These are phyloP conservation scores for Lithophane ornitopus DNA, from an alignment of 2,888 invertebrate species.

Conservation along the genomic window DNA sequence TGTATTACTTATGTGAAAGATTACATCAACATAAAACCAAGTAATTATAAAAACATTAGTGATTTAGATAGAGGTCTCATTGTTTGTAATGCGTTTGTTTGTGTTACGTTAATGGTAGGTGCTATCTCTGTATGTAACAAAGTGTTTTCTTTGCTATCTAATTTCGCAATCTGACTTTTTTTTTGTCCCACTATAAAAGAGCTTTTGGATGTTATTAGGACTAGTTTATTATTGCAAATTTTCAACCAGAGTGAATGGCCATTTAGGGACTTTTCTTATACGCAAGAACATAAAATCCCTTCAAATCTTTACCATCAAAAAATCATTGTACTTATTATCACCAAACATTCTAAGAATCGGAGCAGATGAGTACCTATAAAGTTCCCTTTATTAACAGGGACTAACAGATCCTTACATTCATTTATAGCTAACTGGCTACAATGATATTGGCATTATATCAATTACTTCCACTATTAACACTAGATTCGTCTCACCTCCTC, in stretches of 20 bases:
- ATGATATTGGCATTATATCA: too few species aligned
- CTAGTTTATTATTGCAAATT: not conserved
- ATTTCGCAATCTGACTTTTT: not conserved
- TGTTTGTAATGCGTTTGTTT: constrained; percentile 46
- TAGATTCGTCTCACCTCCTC: constrained; percentile 78
- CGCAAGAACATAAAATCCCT: not conserved
- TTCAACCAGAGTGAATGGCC: not conserved
- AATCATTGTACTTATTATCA: not conserved
- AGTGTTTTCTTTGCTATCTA: constrained; percentile 33
- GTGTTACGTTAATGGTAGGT: constrained; percentile 22
- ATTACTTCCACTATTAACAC: not conserved
- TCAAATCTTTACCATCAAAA: not conserved
- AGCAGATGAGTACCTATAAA: not conserved
- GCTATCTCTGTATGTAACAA: constrained; percentile 13
- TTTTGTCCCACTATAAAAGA: not conserved
- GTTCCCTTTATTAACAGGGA: not conserved
- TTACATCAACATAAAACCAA: constrained; percentile 24
- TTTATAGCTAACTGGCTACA: not conserved
- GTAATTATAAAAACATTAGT: constrained; percentile 45
- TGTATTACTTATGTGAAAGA: constrained; percentile 33
- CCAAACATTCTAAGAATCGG: not conserved
- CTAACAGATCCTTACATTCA: not conserved
- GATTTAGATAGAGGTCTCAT: constrained; percentile 34
- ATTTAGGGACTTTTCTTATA: not conserved
- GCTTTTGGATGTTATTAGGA: not conserved